Percentiles rank a stretch among this genome's conserved stretches.
phyloP scores from a whole-genome alignment of 1,140 invertebrate genomes.

The Glossosoma conforme region DNA sequence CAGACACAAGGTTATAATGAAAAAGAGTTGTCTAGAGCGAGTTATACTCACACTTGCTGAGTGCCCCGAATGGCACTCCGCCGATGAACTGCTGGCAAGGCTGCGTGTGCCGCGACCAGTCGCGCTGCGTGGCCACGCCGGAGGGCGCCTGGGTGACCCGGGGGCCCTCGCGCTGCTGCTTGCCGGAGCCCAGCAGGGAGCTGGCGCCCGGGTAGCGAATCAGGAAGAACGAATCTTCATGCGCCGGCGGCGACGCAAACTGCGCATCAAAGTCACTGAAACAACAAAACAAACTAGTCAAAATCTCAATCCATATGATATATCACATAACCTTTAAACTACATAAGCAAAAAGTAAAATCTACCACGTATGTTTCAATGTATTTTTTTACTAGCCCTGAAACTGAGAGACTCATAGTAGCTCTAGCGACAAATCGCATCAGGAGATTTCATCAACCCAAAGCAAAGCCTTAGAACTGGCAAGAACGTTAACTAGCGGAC shows the following conservation, averaged over 20 bases:
- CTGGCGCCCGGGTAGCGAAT: slow-evolving; percentile 54
- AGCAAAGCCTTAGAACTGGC: too few relatives aligned
- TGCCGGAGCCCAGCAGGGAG: slow-evolving; percentile 37
- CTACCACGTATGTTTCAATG: too few relatives aligned
- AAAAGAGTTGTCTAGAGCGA: background rate
- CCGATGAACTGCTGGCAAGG: slow-evolving; percentile 61
- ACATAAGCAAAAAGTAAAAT: too few relatives aligned
- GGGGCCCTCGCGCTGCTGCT: slow-evolving; percentile 26
- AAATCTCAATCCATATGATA: too few relatives aligned
- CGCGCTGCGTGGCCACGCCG: background rate
- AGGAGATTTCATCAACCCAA: too few relatives aligned
- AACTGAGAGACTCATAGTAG: too few relatives aligned
- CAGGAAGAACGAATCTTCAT: slow-evolving; percentile 66
- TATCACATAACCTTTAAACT: too few relatives aligned
- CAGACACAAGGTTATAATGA: too few relatives aligned
- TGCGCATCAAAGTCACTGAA: slow-evolving; percentile 64
- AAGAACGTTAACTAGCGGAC: too few relatives aligned
- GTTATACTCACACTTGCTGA: slow-evolving; percentile 27
- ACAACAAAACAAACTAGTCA: too few relatives aligned
- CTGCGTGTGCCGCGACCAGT: slow-evolving; percentile 59
- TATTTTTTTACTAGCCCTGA: too few relatives aligned
- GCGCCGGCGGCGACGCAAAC: slow-evolving; percentile 61
- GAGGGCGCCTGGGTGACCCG: slow-evolving; percentile 31
- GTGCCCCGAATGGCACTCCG: slow-evolving; percentile 31
- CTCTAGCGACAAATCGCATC: too few relatives aligned